Percentiles rank a stretch among this genome's conserved stretches.
Conservation (phyloP, 1,140 invertebrate species). For the Galleria mellonella region DNA sequence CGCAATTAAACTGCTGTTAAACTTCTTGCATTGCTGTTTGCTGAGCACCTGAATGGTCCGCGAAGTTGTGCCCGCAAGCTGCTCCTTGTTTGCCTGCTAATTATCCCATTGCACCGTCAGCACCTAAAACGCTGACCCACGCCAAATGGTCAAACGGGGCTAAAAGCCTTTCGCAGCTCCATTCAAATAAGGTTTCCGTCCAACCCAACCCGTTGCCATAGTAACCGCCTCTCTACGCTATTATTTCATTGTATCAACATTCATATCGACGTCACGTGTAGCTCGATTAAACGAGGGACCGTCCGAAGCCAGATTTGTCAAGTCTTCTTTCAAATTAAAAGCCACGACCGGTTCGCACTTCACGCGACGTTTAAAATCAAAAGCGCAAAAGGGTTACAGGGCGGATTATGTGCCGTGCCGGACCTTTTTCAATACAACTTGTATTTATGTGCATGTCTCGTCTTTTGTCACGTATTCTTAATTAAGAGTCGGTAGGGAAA, state of each 20-base stretch:
- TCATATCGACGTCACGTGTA: conserved; percentile 63
- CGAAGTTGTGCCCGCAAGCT: conserved; percentile 47
- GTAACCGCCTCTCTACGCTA: conserved; percentile 52
- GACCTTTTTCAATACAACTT: conserved; percentile 66
- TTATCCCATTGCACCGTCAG: conserved; percentile 60
- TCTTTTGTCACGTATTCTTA: conserved; percentile 76
- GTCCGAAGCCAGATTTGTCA: conserved; percentile 69
- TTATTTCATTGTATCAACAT: conserved; percentile 70
- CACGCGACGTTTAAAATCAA: conserved; percentile 70
- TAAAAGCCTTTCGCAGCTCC: conserved; percentile 49
- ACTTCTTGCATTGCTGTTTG: conserved; percentile 69
- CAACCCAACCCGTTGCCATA: conserved; percentile 52
- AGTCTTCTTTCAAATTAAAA: conserved; percentile 70
- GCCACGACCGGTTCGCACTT: conserved; percentile 55
- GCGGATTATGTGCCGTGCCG: conserved; percentile 39
- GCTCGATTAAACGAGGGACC: conserved; percentile 60
- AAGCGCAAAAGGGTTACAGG: conserved; percentile 67
- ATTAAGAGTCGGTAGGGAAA: conserved; percentile 64
- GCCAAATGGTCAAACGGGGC: conserved; percentile 57
- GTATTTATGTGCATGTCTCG: conserved; percentile 68
- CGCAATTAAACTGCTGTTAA: conserved; percentile 73
- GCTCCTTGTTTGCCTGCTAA: conserved; percentile 73
- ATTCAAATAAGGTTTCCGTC: conserved; percentile 51
- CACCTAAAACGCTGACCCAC: conserved; percentile 59
- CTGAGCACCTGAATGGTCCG: conserved; percentile 64